A percentile compares a stretch with the other conserved stretches of the same genome.
Conservation (phyloP, 2,888 invertebrate species). For the Zaprionus lineosus region DNA sequence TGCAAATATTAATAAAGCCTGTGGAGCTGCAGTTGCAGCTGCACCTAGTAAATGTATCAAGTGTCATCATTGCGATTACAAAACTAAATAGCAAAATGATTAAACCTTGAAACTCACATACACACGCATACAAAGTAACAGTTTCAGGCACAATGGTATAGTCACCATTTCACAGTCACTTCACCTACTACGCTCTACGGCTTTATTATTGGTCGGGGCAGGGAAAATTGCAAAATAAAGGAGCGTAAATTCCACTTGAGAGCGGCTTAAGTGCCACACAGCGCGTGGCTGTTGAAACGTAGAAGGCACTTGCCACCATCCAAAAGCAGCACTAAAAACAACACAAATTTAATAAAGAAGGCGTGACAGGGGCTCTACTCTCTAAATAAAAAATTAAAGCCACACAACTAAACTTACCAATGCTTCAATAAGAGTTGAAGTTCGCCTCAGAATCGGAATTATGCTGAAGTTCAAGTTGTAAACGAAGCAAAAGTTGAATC, state of each 20-base stretch:
- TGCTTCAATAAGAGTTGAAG: no score
- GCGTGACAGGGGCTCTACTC: no score
- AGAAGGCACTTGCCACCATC: conserved; percentile 7
- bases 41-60: conserved; percentile 23
- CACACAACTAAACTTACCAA: no score
- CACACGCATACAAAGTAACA: conserved; percentile 12
- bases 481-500: no score
- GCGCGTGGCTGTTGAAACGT: conserved; percentile 48
- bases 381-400: no score
- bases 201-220: conserved; percentile 42
- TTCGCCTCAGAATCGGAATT: no score
- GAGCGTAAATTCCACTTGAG: conserved; percentile 58
- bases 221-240: conserved; percentile 70
- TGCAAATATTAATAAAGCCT: conserved; percentile 4
- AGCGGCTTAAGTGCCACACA: conserved; percentile 60
- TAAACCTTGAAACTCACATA: conserved; percentile 28
- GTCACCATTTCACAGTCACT: conserved; percentile 47
- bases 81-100: conserved; percentile 17
- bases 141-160: no score
- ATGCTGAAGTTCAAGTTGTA: no score
- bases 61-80: conserved; percentile 3
- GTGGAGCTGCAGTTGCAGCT: conserved; percentile 17
- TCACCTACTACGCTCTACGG: conserved; percentile 42
- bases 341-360: no score
- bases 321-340: neutral